phyloP scores from a whole-genome alignment of 1,140 invertebrate species.

The Aleiodes sp. region DNA sequence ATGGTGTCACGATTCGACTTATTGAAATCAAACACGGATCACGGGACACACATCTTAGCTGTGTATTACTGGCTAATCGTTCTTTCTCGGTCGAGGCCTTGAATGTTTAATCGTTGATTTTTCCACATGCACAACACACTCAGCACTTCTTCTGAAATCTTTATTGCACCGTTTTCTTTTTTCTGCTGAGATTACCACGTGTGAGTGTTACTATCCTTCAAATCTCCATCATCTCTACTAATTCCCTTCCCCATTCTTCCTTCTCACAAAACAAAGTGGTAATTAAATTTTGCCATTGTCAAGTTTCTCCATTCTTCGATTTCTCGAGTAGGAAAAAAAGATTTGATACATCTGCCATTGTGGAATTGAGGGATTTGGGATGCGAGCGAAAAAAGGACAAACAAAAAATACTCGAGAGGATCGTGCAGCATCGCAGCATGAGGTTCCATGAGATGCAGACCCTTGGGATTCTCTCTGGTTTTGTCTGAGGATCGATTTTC shows the following conservation, averaged over 20 bases:
- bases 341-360: neutral
- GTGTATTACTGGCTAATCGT: conserved; percentile 44
- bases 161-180: too few relatives aligned
- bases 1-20: conserved; percentile 23
- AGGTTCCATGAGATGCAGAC: conserved; percentile 2
- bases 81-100: conserved; percentile 46
- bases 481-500: conserved; percentile 18
- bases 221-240: too few relatives aligned
- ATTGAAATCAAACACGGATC: conserved; percentile 24
- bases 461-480: neutral
- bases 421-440: neutral
- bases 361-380: conserved; percentile 6
- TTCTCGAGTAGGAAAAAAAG: too few relatives aligned
- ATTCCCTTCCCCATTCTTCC: too few relatives aligned
- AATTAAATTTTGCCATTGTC: too few relatives aligned
- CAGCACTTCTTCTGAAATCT: too few relatives aligned
- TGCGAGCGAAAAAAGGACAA: neutral
- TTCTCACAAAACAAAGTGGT: too few relatives aligned
- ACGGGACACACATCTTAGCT: conserved; percentile 31
- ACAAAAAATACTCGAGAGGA: too few relatives aligned
- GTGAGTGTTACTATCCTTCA: too few relatives aligned
- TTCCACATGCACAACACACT: conserved; percentile 33
- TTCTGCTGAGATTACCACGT: too few relatives aligned
- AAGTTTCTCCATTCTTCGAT: too few relatives aligned
- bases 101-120: conserved; percentile 53